phyloP scores from a whole-genome alignment of 2,797 vertebrate genomes.

The Pampus argenteus region DNA sequence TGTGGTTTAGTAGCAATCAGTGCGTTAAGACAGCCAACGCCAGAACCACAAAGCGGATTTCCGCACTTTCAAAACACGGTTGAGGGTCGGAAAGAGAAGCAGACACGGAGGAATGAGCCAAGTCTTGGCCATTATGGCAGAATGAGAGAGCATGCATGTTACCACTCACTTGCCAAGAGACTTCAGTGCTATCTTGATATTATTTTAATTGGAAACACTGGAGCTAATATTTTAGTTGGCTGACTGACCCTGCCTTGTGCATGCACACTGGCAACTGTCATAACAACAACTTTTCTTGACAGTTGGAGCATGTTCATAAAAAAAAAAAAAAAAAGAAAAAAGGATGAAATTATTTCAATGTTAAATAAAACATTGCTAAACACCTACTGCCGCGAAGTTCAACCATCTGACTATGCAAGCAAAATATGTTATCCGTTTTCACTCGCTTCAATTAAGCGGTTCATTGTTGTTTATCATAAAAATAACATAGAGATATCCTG shows the following conservation, averaged over 20 bases:
- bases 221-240: conserved; percentile 58
- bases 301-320: conserved; percentile 27
- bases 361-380: conserved; percentile 47
- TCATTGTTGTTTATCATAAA: conserved; percentile 67
- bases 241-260: conserved; percentile 18
- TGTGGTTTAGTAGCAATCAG: conserved; percentile 65
- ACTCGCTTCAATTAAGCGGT: conserved; percentile 39
- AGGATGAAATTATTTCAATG: conserved; percentile 10
- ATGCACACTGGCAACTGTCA: conserved; percentile 25
- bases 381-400: conserved; percentile 10
- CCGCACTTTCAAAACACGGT: conserved; percentile 69
- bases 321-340: conserved; percentile 5
- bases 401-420: background rate
- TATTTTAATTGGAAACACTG: conserved; percentile 55
- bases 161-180: conserved; percentile 39
- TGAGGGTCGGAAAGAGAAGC: conserved; percentile 62
- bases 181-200: conserved; percentile 40
- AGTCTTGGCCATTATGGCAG: conserved; percentile 50
- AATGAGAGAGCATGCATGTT: conserved; percentile 41
- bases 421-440: conserved; percentile 40
- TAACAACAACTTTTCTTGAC: conserved; percentile 29
- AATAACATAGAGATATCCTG: conserved; percentile 48
- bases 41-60: conserved; percentile 81
- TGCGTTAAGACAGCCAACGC: conserved; percentile 48
- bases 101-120: conserved; percentile 49